Evolutionary conservation across 2,888 invertebrate genomes (phyloP).

Genomic region (Papilio gigon): DNA sequence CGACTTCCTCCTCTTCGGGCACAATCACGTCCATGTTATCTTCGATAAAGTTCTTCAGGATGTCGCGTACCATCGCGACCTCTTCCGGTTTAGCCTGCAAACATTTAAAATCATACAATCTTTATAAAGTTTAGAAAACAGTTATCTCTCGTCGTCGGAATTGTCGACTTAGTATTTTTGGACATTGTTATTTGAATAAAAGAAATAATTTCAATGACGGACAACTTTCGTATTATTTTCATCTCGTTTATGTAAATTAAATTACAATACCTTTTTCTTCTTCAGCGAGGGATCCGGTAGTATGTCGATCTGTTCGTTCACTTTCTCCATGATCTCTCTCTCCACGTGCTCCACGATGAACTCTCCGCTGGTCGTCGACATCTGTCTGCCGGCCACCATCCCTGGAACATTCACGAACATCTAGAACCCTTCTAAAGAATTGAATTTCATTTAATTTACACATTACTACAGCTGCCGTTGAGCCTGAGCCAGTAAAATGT

Average conservation of each 20-base stretch:
- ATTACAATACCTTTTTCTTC: conserved; percentile 78
- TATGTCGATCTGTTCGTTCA: conserved; percentile 71
- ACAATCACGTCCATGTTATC: conserved; percentile 70
- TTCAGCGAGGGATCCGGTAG: conserved; percentile 74
- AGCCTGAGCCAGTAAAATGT: too few species aligned
- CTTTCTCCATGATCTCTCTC: conserved; percentile 66
- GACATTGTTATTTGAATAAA: too few species aligned
- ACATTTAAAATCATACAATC: not conserved
- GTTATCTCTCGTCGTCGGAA: too few species aligned
- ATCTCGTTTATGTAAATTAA: too few species aligned
- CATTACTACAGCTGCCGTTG: too few species aligned
- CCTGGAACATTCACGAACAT: conserved; percentile 52
- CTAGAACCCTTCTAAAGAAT: not conserved
- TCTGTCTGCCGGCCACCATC: conserved; percentile 75
- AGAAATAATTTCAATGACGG: not conserved
- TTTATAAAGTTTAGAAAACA: too few species aligned
- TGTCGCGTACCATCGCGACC: conserved; percentile 64
- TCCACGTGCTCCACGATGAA: conserved; percentile 71
- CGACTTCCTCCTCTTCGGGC: conserved; percentile 67
- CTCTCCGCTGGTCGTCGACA: conserved; percentile 77
- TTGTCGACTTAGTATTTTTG: too few species aligned
- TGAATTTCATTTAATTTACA: too few species aligned
- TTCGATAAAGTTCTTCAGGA: conserved; percentile 63
- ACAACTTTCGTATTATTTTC: too few species aligned
- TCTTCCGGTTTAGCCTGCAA: conserved; percentile 74